Percentiles rank a stretch among this genome's conserved stretches.
Conservation (phyloP, 2,888 invertebrate genomes). For the Xiphydria camelus region DNA sequence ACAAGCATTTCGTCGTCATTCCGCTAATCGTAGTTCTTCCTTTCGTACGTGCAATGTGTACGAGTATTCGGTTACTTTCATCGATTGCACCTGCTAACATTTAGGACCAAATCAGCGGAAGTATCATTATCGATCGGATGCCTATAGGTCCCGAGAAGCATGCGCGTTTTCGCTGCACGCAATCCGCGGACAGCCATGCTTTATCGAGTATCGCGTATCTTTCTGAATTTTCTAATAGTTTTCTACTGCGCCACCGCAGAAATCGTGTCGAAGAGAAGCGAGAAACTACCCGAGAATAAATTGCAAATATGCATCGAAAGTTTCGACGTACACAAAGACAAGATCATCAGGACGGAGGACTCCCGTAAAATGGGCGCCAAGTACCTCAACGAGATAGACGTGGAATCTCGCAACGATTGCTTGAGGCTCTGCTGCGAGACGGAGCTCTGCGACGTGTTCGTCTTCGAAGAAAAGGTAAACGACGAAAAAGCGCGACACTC, state of each 20-base stretch:
- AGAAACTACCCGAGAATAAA: slow-evolving; percentile 61
- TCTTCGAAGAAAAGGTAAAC: slow-evolving; percentile 86
- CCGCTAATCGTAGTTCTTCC: too few species aligned
- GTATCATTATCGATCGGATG: slow-evolving; percentile 3
- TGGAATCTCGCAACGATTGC: slow-evolving; percentile 81
- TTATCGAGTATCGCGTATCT: slow-evolving; percentile 34
- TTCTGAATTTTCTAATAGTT: slow-evolving; percentile 40
- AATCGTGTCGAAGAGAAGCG: slow-evolving; percentile 32
- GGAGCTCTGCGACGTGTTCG: slow-evolving; percentile 84
- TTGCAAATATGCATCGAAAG: slow-evolving; percentile 72
- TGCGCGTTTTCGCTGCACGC: slow-evolving; percentile 19
- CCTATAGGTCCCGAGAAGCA: slow-evolving; percentile 8
- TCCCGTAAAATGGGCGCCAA: slow-evolving; percentile 87
- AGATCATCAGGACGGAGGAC: slow-evolving; percentile 89
- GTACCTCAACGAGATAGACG: slow-evolving; percentile 82
- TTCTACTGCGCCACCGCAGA: slow-evolving; percentile 33
- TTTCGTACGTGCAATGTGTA: too few species aligned
- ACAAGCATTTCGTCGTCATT: too few species aligned
- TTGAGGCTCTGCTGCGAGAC: slow-evolving; percentile 86
- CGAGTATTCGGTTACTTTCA: too few species aligned
- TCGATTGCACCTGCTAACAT: too few species aligned
- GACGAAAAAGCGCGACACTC: slow-evolving; percentile 1
- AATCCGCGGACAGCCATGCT: slow-evolving; percentile 34
- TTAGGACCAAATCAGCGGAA: too few species aligned
- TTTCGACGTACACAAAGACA: slow-evolving; percentile 85